Base-by-base conservation (phyloP, 2,888 invertebrate genomes). In the Esperia sulphurella region DNA sequence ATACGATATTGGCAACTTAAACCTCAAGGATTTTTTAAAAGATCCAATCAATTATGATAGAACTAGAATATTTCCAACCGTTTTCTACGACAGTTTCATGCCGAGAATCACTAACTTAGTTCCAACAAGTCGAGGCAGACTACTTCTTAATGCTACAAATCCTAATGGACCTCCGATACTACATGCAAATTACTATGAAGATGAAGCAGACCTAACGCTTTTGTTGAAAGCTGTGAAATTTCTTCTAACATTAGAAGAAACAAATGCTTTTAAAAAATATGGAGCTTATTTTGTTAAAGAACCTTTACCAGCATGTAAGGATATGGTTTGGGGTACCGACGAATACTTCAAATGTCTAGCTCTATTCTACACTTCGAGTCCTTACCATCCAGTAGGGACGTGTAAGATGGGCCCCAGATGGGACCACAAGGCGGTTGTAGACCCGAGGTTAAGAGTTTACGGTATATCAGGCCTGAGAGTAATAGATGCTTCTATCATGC, bases 401-500 rank as follows among this genome's bases (percentile, higher is more conserved):
- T 84, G 84, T 51, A 86, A 83, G 52, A 85, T 85, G 84, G 93
- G 93, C 0, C 92, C 93, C 0, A 69, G 73, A 37, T 66, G 71
- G 51, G 93, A 94, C 60, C 63, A 69, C 0, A 76, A 59, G 3
- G 81, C 95, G 0, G 95, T 95, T 0, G 94, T 95, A 0, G 93
- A 94, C 72, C 90, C 92, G 0, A 79, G 92, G 49, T 71, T 96
- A 3, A 88, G 86, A 43, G 93, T 96, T 0, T 91, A 93, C 47
- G 95, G 95, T 0, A 50, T 83, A 0, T 45, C 58, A 7, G 79
- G 89, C 1, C 67, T 94, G 0, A 87, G 96, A 46, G 95, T 96
- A 0, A 92, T 93, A 1, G 96, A 96, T 70, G 93, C 95, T 0
- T 95, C 95, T 5, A 93, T 96, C 35, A 96, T 96, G 95, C 96